phyloP scores from a whole-genome alignment of 92 coral and sea anemone genomes.

The Plumapathes pennacea region DNA sequence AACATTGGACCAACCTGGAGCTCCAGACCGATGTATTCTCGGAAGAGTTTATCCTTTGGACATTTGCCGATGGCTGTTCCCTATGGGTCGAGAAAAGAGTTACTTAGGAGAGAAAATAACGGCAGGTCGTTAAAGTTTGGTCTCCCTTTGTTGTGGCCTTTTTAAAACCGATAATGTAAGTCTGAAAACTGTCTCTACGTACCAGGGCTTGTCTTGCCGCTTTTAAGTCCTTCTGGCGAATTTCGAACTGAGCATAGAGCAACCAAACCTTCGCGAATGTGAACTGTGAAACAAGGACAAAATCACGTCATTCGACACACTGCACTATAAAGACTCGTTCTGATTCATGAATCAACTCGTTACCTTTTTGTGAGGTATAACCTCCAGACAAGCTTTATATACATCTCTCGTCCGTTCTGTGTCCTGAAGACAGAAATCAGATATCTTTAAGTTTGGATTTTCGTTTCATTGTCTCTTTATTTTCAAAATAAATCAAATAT shows the following conservation, averaged over 20 bases:
- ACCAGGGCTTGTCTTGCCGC: constrained; percentile 98
- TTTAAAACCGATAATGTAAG: background rate
- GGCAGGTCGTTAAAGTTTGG: no score
- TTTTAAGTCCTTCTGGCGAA: constrained; percentile 78
- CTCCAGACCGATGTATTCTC: constrained; percentile 96
- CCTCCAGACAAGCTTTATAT: constrained; percentile 91
- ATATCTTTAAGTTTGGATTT: no score
- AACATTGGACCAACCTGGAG: constrained; percentile 79
- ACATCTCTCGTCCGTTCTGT: constrained; percentile 89
- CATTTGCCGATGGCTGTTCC: constrained; percentile 98
- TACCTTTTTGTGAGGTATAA: constrained; percentile 95
- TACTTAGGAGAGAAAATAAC: background rate
- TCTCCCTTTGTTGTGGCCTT: no score
- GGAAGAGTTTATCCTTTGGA: constrained; percentile 90
- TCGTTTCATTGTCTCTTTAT: no score
- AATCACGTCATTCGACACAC: background rate
- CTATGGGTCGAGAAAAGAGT: constrained; percentile 17
- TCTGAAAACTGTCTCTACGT: constrained; percentile 3
- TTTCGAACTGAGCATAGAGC: constrained; percentile 96
- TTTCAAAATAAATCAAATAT: no score
- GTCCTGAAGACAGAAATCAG: no score
- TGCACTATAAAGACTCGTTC: background rate
- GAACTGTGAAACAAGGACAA: constrained; percentile 51
- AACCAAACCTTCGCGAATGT: constrained; percentile 98
- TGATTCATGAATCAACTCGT: background rate